These are phyloP conservation scores for Thripadectes ignobilis DNA, from an alignment of 2,797 vertebrate species.

Conservation along the genomic window DNA sequence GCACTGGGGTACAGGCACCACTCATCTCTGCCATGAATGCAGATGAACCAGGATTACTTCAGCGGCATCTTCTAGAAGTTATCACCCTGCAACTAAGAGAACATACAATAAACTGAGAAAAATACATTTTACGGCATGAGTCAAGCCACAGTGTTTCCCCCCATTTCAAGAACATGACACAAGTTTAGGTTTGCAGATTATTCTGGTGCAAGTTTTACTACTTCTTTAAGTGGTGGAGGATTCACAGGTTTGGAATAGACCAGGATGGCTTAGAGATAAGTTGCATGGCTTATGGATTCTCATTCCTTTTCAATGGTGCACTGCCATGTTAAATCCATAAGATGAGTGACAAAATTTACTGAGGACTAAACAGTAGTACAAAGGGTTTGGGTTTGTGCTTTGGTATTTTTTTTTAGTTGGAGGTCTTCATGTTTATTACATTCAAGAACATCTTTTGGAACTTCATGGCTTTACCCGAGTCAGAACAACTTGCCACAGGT, in stretches of 20 bases:
- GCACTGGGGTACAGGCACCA: background rate
- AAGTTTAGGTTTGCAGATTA: conserved; percentile 70
- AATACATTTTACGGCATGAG: background rate
- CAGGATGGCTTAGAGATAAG: conserved; percentile 79
- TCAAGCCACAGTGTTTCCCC: conserved; percentile 27
- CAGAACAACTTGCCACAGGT: conserved; percentile 75
- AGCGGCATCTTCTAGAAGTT: conserved; percentile 53
- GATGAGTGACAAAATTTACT: conserved; percentile 74
- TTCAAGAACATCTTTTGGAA: conserved; percentile 79
- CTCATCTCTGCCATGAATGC: background rate
- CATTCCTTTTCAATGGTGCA: conserved; percentile 79
- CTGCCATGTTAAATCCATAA: conserved; percentile 80
- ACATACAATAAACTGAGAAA: conserved; percentile 8
- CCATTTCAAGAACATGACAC: conserved; percentile 36
- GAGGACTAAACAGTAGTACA: conserved; percentile 73
- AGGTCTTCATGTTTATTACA: conserved; percentile 78
- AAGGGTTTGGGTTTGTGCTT: conserved; percentile 37
- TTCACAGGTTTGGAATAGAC: conserved; percentile 78
- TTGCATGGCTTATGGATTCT: conserved; percentile 82
- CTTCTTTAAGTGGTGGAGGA: conserved; percentile 71
- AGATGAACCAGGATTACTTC: background rate
- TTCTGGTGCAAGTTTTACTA: conserved; percentile 68
- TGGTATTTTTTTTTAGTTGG: conserved; percentile 67
- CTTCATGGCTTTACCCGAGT: conserved; percentile 76
- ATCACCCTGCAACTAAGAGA: conserved; percentile 74